phyloP scores from a whole-genome alignment of 2,797 vertebrate genomes.

The Scolopax bukidnonensis region DNA sequence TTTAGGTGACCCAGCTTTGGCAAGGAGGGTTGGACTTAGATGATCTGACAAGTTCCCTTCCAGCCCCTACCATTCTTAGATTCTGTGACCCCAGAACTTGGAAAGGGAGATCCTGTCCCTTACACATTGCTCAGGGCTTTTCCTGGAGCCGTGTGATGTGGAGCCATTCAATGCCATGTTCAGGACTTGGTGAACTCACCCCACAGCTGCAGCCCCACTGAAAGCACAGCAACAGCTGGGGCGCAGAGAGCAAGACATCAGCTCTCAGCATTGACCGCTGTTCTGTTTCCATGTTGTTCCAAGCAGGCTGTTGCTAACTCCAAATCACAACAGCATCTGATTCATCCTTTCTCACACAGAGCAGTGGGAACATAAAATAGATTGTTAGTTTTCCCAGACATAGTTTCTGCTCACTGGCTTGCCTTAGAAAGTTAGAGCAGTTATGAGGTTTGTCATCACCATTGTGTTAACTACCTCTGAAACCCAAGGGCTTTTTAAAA shows the following conservation, averaged over 20 bases:
- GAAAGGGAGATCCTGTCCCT: too few species aligned
- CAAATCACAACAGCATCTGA: neutral
- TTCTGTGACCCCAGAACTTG: too few species aligned
- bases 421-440: neutral
- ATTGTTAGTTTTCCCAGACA: neutral
- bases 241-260: neutral
- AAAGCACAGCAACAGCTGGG: too few species aligned
- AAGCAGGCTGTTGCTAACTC: neutral
- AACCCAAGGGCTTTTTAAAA: neutral
- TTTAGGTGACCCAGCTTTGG: too few species aligned
- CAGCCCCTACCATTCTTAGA: too few species aligned
- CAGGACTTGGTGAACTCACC: too few species aligned
- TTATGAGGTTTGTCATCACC: neutral
- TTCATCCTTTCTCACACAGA: neutral
- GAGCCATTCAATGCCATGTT: too few species aligned
- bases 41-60: too few species aligned
- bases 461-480: neutral
- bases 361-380: neutral
- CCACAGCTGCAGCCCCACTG: too few species aligned
- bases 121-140: too few species aligned
- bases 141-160: too few species aligned
- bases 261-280: fast-evolving
- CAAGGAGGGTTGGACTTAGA: too few species aligned
- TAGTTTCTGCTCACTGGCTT: neutral
- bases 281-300: neutral